Evolutionary conservation across 2,888 invertebrate genomes (phyloP), one percentile per base, ranked within the genome.

Genomic region (Caradrina kadenii): DNA sequence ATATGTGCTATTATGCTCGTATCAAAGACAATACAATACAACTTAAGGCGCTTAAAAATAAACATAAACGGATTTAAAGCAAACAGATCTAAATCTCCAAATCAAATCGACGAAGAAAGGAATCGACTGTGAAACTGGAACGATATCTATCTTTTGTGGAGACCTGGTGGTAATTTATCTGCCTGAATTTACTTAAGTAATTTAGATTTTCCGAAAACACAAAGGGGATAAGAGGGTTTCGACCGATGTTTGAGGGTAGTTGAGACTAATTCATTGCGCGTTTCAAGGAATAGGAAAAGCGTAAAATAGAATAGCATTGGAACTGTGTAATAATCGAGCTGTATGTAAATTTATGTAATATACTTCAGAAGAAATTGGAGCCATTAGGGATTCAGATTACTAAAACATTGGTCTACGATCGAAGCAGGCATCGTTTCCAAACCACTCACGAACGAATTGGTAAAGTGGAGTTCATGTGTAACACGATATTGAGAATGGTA

Each of bases 211-310:
- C 72, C 66, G 72, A 66, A 74, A 85, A 83, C 75, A 86, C 83
- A 84, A 82, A 81, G 67, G 73, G 76, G 53, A 70, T 78, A 76
- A 82, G 80, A 78, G 79, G 77, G 79, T 81, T 81, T 79, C 61
- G 35, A 73, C 73, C 76, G 61, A 76, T 84, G 80, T 85, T 83
- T 82, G 84, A 83, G 77, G 76, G 78, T 76, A 73, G 82, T 86
- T 85, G 80, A 72, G 80, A 80, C 84, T 86, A 83, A 86, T 84
- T 86, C 82, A 85, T 79, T 86, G 76, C 72, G 61, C 75, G 82
- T 82, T 83, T 75, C 74, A 72, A 73, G 70, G 62, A 80, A 80
- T 73, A 80, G 82, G 63, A 59, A 56, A 69, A 55, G 56, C 70
- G 53, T 75, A 71, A 80, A 79, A 76, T 67, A 69, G 52, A 60